Evolutionary conservation across 2,113 vertebrate species (phyloP).

Genomic region (Cyphomyrus plagiostoma): DNA sequence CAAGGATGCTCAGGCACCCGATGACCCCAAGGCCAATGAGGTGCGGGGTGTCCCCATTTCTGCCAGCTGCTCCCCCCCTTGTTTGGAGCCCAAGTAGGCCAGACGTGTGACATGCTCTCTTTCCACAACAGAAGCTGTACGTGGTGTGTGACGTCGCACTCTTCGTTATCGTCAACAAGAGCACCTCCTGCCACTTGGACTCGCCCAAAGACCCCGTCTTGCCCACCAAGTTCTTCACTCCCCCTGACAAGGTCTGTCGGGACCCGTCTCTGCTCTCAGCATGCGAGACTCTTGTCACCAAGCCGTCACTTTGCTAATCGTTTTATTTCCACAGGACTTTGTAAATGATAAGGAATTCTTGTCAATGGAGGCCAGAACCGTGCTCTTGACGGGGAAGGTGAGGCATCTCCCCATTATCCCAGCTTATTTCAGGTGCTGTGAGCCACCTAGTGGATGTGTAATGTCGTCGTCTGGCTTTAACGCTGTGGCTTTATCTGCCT

Average conservation of each 20-base stretch:
- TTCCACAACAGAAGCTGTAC: conserved; percentile 80
- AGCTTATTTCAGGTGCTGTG: neutral
- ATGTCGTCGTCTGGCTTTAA: neutral
- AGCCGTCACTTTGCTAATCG: neutral
- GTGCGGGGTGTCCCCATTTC: conserved; percentile 45
- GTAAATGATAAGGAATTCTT: conserved; percentile 91
- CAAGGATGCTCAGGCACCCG: conserved; percentile 90
- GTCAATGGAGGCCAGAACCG: conserved; percentile 78
- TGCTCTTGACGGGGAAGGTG: conserved; percentile 95
- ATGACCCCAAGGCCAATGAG: conserved; percentile 92
- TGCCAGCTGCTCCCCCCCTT: neutral
- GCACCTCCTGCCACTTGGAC: conserved; percentile 90
- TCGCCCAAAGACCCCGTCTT: conserved; percentile 90
- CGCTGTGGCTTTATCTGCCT: neutral
- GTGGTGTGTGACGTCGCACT: conserved; percentile 95
- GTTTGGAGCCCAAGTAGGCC: neutral
- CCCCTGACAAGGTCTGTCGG: conserved; percentile 82
- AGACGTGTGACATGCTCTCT: neutral
- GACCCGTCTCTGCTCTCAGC: neutral
- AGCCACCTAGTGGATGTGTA: neutral
- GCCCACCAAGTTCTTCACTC: conserved; percentile 87
- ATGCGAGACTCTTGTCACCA: neutral
- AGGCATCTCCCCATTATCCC: neutral
- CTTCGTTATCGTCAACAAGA: conserved; percentile 96
- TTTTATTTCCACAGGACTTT: conserved; percentile 70